Evolutionary conservation across 2,888 invertebrate genomes (phyloP).

Genomic region (Venusia cambrica): DNA sequence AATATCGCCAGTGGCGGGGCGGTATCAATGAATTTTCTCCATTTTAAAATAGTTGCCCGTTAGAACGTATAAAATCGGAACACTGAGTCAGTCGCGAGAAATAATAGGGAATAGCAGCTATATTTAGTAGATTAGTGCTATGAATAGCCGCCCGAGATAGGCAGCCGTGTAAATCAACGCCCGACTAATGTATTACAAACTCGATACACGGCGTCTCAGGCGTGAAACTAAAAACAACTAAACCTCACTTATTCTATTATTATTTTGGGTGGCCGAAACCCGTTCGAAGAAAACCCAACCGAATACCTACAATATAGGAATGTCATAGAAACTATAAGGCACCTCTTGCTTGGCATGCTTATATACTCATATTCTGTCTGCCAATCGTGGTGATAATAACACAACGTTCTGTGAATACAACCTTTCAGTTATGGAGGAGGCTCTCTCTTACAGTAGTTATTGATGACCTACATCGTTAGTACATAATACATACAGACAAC

Average conservation of each 20-base stretch:
- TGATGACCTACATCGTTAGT: too few species aligned
- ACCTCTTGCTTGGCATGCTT: too few species aligned
- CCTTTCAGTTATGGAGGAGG: too few species aligned
- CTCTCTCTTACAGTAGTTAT: too few species aligned
- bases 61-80: conserved; percentile 61
- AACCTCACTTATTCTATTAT: conserved; percentile 40
- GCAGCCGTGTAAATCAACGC: conserved; percentile 73
- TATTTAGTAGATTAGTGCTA: conserved; percentile 77
- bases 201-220: conserved; percentile 52
- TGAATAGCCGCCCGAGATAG: conserved; percentile 75
- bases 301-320: too few species aligned
- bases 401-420: too few species aligned
- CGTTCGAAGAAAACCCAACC: conserved; percentile 11
- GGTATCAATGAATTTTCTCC: conserved; percentile 1
- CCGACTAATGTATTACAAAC: conserved; percentile 67
- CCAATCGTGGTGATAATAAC: too few species aligned
- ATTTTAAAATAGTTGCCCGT: too few species aligned
- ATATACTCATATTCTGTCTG: too few species aligned
- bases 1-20: too few species aligned
- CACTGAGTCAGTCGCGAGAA: conserved; percentile 68
- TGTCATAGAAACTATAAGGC: too few species aligned
- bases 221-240: conserved; percentile 47
- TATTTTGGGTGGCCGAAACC: conserved; percentile 31
- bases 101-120: conserved; percentile 76
- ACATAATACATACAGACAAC: too few species aligned